Evolutionary conservation across 2,113 vertebrate species (phyloP).

Genomic region (Addax nasomaculatus): DNA sequence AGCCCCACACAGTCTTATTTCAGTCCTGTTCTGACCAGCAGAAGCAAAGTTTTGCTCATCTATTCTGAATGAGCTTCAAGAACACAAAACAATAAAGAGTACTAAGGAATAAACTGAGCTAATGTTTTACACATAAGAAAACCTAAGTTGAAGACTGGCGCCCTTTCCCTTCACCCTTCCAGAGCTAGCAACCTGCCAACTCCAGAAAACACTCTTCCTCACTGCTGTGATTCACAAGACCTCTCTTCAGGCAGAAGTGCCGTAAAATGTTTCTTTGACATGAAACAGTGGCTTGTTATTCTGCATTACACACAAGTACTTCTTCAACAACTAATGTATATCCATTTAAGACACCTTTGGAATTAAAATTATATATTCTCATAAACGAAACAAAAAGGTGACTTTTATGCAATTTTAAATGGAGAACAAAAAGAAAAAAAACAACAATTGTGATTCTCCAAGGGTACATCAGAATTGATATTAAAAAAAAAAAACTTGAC

Average conservation of each 20-base stretch:
- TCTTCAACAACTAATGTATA: neutral
- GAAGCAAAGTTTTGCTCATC: conserved; percentile 6
- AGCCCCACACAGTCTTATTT: neutral
- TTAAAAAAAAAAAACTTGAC: neutral
- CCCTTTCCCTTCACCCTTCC: neutral
- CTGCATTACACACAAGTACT: conserved; percentile 8
- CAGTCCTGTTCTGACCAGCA: neutral
- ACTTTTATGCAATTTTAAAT: neutral
- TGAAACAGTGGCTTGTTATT: neutral
- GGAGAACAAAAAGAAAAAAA: neutral
- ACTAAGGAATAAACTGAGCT: neutral
- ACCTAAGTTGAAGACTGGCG: neutral
- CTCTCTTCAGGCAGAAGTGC: neutral
- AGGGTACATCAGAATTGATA: neutral
- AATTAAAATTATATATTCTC: conserved; percentile 1
- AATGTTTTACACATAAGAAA: conserved; percentile 29
- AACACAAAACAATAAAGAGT: conserved; percentile 7
- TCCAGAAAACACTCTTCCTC: conserved; percentile 17
- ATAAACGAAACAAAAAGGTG: neutral
- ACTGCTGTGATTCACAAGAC: neutral
- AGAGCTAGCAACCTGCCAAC: neutral
- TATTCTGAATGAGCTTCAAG: conserved; percentile 12
- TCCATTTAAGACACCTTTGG: neutral
- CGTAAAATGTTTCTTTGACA: neutral
- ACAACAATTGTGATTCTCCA: neutral